Base-by-base conservation (phyloP, 2,888 invertebrate genomes). In the Capitulum mitella region DNA sequence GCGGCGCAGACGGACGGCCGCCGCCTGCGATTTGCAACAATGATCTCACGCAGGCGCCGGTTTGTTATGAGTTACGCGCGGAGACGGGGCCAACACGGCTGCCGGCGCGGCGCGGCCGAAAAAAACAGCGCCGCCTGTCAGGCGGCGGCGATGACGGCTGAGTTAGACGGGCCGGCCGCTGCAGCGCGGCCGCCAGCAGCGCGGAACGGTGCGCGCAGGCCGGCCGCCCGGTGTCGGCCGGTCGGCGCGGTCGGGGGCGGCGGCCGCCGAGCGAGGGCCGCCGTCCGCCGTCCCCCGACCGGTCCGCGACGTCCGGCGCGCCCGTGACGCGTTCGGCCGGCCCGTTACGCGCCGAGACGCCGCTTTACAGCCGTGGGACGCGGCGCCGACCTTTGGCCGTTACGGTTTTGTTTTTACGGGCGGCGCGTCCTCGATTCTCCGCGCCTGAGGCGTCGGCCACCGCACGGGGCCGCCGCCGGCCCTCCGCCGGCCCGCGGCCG, bases 11-110 rank as follows among this genome's bases (percentile, higher is more conserved):
- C 70, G 34, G 70, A 14, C 40, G 40, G 34, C 70, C 26, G 70
- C 40, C 26, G 70, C 14, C 70, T 37, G 70, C 70, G 40, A 70
- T 70, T 70, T 70, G 70, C 70, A 70, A 70, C 70, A 70, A 70
- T 40, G 70, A 70, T 37, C 37, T 22, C 37, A 26, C 40, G 1
- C 37, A 40, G 70, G 26, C 70, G 70, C 64, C 51, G 34, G 64
- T n/a, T 12, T 37, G 70, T 40, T 70, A 37, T 70, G 70, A 70
- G 40, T 70, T 70, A 37, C 70, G 40, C 6, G 70, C 40, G 37
- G 70, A 26, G 37, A 12, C 29, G 58, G 58, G 22, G 70, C 37
- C 37, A 19, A 37, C 34, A 19, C 37, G 37, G 70, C 37, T 22
- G 26, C 40, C 16, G 64, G 34, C 29, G 16, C 64, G 34, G 2